These are phyloP conservation scores for Lethenteron reissneri DNA, from an alignment of 2,113 vertebrate genomes.

Conservation along the genomic window DNA sequence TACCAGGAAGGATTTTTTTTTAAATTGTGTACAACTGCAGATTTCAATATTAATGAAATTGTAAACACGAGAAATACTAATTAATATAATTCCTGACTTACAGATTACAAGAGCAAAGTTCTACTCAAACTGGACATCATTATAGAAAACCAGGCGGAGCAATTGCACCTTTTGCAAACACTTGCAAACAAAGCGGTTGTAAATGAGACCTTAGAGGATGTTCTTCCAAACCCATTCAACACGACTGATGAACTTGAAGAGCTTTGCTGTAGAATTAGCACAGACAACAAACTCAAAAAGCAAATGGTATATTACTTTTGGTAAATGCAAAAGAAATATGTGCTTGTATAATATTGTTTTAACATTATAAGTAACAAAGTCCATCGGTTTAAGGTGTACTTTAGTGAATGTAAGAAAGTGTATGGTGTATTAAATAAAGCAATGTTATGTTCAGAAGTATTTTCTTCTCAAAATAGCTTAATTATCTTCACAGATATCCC, in stretches of 20 bases:
- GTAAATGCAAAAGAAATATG: too few relatives aligned
- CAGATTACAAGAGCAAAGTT: neutral
- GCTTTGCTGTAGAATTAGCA: slow-evolving; percentile 6
- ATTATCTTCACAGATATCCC: slow-evolving; percentile 7
- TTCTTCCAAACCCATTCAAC: neutral
- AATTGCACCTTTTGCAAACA: neutral
- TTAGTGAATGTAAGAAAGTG: neutral
- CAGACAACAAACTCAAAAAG: neutral
- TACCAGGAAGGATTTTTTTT: too few relatives aligned
- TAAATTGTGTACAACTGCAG: too few relatives aligned
- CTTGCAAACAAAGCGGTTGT: neutral
- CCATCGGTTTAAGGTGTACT: neutral
- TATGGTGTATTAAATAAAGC: neutral
- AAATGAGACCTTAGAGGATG: slow-evolving; percentile 5
- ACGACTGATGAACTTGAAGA: neutral
- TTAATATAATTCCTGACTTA: neutral
- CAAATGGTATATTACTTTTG: neutral
- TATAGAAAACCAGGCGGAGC: slow-evolving; percentile 7
- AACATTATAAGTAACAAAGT: neutral
- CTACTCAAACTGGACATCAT: slow-evolving; percentile 8
- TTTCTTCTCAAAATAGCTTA: neutral
- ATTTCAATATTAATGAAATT: neutral
- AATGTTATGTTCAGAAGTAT: neutral
- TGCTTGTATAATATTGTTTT: neutral
- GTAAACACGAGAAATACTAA: neutral